These are phyloP conservation scores for Tenebrosternarchus preto DNA, from an alignment of 2,113 vertebrate species.

Conservation along the genomic window DNA sequence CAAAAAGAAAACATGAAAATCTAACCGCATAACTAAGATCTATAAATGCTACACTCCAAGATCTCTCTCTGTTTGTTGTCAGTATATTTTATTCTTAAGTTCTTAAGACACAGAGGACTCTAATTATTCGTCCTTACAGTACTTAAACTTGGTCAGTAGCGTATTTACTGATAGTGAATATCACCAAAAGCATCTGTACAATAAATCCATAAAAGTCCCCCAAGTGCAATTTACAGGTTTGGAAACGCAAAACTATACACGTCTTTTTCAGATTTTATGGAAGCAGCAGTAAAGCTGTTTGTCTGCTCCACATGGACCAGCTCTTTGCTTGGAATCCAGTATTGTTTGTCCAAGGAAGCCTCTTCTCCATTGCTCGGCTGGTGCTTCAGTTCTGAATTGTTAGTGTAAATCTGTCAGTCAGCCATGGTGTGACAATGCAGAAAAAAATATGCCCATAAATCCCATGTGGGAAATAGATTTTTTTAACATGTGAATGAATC, in stretches of 20 bases:
- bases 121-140: too few relatives aligned
- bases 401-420: constrained; percentile 8
- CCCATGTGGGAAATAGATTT: not conserved
- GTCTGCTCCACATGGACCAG: not conserved
- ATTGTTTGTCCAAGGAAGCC: not conserved
- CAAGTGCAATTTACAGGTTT: too few relatives aligned
- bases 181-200: not conserved
- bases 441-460: not conserved
- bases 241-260: too few relatives aligned
- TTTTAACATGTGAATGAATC: not conserved
- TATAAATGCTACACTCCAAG: not conserved
- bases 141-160: too few relatives aligned
- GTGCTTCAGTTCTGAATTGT: not conserved
- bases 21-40: not conserved
- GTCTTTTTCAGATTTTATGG: too few relatives aligned
- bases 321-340: not conserved
- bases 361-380: not conserved
- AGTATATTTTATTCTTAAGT: too few relatives aligned
- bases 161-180: too few relatives aligned
- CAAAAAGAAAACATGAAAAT: not conserved
- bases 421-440: not conserved
- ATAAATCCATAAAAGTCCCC: not conserved
- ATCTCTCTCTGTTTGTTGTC: not conserved
- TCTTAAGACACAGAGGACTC: too few relatives aligned
- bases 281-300: not conserved